These are phyloP conservation scores for Phalangium opilio DNA, from an alignment of 2,888 invertebrate species.

Conservation along the genomic window DNA sequence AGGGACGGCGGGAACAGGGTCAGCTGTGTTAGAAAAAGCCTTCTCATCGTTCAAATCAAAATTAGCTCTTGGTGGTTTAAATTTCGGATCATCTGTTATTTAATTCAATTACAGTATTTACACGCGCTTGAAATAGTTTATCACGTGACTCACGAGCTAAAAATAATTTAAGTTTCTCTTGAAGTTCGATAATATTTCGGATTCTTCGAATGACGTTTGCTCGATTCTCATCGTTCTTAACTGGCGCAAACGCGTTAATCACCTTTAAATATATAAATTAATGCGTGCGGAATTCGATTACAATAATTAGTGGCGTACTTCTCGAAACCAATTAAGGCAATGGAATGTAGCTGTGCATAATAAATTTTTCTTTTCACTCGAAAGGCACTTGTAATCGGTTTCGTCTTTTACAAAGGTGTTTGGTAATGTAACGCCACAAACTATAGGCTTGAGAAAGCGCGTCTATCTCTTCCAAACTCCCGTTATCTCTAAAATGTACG, in stretches of 20 bases:
- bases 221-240: constrained; percentile 29
- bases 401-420: no score
- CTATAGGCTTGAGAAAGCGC: constrained; percentile 67
- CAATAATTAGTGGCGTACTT: no score
- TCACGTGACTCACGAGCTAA: constrained; percentile 22
- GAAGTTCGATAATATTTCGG: constrained; percentile 39
- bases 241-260: constrained; percentile 33
- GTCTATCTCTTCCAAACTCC: constrained; percentile 56
- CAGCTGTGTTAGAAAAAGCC: no score
- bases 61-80: constrained; percentile 27
- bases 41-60: constrained; percentile 22
- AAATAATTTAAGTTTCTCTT: constrained; percentile 30
- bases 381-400: constrained; percentile 24
- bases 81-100: constrained; percentile 29
- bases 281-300: no score
- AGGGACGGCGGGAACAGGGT: no score
- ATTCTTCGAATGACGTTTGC: constrained; percentile 37
- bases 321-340: constrained; percentile 34
- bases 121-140: no score
- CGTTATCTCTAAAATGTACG: constrained; percentile 45
- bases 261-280: constrained; percentile 20
- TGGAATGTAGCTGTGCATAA: constrained; percentile 29
- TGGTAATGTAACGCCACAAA: constrained; percentile 54
- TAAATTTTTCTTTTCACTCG: constrained; percentile 26
- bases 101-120: no score